These are phyloP conservation scores for Oceanodroma leucorhoa DNA, from an alignment of 2,797 vertebrate genomes.

Conservation along the genomic window DNA sequence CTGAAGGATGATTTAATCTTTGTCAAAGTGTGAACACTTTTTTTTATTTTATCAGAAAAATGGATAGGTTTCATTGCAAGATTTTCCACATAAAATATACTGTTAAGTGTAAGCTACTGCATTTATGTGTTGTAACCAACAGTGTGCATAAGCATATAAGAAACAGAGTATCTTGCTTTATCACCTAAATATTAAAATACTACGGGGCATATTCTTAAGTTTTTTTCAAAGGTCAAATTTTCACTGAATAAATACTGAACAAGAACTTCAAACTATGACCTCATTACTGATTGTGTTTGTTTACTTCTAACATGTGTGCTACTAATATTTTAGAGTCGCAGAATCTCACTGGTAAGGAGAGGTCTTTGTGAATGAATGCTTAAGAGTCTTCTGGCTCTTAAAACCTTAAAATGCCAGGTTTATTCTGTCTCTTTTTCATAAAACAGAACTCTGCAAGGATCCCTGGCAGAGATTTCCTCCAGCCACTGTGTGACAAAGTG, in stretches of 20 bases:
- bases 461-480: not conserved
- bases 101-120: conserved; percentile 35
- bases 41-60: conserved; percentile 65
- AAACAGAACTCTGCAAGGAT: not conserved
- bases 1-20: not conserved
- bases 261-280: not conserved
- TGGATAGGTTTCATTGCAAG: conserved; percentile 52
- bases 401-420: conserved; percentile 48
- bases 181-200: not conserved
- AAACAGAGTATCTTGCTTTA: conserved; percentile 53
- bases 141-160: conserved; percentile 32
- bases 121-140: conserved; percentile 35
- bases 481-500: not conserved
- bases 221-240: not conserved
- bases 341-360: conserved; percentile 54
- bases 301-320: conserved; percentile 46
- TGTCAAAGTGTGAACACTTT: not conserved
- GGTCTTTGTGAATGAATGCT: conserved; percentile 55
- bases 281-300: not conserved
- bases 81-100: conserved; percentile 58
- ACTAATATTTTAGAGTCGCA: conserved; percentile 31
- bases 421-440: not conserved
- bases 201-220: not conserved
- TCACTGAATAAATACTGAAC: conserved; percentile 52
- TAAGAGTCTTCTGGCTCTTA: conserved; percentile 54